Percentiles rank a stretch among this genome's conserved stretches.
phyloP scores from a whole-genome alignment of 53 echinoderm and acorn worm species.

The Paracentrotus lividus region DNA sequence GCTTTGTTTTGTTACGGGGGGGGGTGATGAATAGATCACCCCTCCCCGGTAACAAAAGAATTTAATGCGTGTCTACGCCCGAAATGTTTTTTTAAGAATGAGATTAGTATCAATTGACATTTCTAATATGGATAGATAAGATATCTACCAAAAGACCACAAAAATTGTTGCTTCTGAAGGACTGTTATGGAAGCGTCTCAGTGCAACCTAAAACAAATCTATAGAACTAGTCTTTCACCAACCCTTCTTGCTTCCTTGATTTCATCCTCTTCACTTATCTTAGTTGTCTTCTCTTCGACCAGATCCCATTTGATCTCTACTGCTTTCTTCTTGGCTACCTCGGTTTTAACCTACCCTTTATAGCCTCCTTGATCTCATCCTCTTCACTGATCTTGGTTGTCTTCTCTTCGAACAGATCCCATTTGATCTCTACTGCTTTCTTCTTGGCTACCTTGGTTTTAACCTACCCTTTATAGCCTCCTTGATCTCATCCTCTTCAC shows the following conservation, averaged over 20 bases:
- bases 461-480: conserved; percentile 85
- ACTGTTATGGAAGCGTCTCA: too few relatives aligned
- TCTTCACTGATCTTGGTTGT: conserved; percentile 75
- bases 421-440: conserved; percentile 88
- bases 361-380: conserved; percentile 86
- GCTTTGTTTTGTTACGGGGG: too few relatives aligned
- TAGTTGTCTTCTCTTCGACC: conserved; percentile 72
- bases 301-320: conserved; percentile 92
- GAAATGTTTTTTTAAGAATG: too few relatives aligned
- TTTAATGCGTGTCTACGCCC: too few relatives aligned
- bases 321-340: conserved; percentile 79
- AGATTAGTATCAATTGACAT: too few relatives aligned
- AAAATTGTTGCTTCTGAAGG: too few relatives aligned
- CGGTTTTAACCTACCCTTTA: conserved; percentile 73
- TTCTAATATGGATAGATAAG: too few relatives aligned
- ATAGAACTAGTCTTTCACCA: background rate
- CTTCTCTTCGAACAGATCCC: conserved; percentile 82
- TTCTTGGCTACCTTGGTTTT: conserved; percentile 74
- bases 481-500: conserved; percentile 82
- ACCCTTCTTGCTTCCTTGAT: conserved; percentile 90
- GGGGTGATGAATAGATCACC: too few relatives aligned
- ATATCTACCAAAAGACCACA: too few relatives aligned
- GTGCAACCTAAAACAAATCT: too few relatives aligned
- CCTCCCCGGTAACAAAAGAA: too few relatives aligned
- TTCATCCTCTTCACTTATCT: conserved; percentile 81